Evolutionary conservation across 2,797 vertebrate species (phyloP).

Genomic region (Macrochelys suwanniensis): DNA sequence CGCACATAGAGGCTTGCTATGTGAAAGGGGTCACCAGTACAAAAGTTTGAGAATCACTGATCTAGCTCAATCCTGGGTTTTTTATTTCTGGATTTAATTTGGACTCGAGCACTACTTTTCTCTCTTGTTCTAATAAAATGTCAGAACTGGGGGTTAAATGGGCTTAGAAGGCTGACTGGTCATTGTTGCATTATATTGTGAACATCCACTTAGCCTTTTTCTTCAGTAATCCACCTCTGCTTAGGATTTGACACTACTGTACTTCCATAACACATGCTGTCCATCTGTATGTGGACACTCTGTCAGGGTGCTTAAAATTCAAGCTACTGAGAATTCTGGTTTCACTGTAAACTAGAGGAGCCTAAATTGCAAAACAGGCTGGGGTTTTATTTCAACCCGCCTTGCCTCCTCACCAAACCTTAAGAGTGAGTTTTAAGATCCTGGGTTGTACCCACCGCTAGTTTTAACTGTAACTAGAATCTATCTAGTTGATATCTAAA

Average conservation of each 20-base stretch:
- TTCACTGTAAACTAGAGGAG: background rate
- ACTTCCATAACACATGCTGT: background rate
- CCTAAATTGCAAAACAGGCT: background rate
- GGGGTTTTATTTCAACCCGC: background rate
- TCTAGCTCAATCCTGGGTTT: background rate
- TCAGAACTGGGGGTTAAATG: background rate
- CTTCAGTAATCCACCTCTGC: fast-evolving
- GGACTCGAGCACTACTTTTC: background rate
- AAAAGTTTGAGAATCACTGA: background rate
- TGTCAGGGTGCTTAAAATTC: background rate
- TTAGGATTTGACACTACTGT: background rate
- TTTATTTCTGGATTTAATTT: slow-evolving; percentile 25
- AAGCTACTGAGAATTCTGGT: background rate
- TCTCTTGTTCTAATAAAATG: background rate
- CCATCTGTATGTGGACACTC: background rate
- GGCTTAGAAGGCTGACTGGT: background rate
- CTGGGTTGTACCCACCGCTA: background rate
- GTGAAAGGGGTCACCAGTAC: no score
- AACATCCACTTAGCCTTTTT: background rate
- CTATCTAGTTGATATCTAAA: background rate
- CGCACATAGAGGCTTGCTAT: no score
- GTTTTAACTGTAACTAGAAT: background rate
- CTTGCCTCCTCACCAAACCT: background rate
- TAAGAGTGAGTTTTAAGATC: background rate
- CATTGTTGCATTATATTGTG: background rate